Evolutionary conservation across 2,797 vertebrate species (phyloP), one percentile per base, ranked within the genome.

Genomic region (Danio kyathit): DNA sequence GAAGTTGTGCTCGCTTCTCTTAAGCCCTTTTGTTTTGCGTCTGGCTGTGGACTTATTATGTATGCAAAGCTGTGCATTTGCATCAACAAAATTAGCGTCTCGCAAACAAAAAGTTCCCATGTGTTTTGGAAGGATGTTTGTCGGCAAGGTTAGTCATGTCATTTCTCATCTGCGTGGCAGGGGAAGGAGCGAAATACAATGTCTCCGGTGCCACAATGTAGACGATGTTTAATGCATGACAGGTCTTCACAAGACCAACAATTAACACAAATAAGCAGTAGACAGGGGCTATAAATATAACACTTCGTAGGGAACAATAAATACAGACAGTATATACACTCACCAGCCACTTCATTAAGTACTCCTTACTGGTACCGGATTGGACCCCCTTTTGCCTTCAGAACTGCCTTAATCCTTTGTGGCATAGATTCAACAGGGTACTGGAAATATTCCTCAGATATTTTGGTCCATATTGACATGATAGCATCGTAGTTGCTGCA

Each of bases 61-160:
- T 40, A 71, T 79, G 77, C 77, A 79, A 79, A 79, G 21, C 67
- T 61, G 49, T 52, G n/a, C n/a, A 79, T 79, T 79, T 79, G 77
- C 77, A 79, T 79, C 57, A 70, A 61, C 77, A 69, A 69, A 69
- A 63, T 63, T 71, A 79, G 46, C 46, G 60, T 63, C 65, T 79
- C 44, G 10, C 41, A 60, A 44, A 49, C 51, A 41, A 71, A 54
- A 65, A 14, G 57, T 79, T 71, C 59, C 76, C 64, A 21, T 60
- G 72, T 49, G 7, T 48, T 51, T 60, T 52, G 13, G 21, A 49
- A n/a, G 48, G 54, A 49, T 16, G 54, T 59, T 78, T 59, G 52
- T 60, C 29, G 12, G 52, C 59, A 67, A 12, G 54, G 38, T 71
- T 54, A 56, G 49, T 71, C 51, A 43, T 70, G 49, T 54, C 29